Evolutionary conservation across 2,797 vertebrate genomes (phyloP).

Genomic region (Artibeus lituratus): DNA sequence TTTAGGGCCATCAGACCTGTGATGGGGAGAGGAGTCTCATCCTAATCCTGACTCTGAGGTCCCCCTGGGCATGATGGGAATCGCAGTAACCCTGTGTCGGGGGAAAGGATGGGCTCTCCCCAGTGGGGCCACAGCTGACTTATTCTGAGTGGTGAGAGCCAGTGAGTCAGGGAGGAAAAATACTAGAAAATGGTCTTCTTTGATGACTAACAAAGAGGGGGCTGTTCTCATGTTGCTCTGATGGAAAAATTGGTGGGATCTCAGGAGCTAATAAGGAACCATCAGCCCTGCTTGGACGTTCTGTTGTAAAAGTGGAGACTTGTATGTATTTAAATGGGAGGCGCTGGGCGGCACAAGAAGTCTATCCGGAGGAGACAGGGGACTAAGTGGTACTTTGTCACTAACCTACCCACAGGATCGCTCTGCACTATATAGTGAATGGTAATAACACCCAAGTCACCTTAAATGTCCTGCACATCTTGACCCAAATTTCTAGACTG

Average conservation of each 20-base stretch:
- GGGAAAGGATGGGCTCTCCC: constrained; percentile 26
- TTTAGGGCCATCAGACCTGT: constrained; percentile 51
- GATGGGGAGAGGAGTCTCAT: background rate
- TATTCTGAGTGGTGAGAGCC: background rate
- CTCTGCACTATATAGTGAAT: background rate
- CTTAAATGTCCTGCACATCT: background rate
- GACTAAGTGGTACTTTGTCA: constrained; percentile 45
- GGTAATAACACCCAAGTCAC: background rate
- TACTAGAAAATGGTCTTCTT: constrained; percentile 4
- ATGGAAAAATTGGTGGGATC: constrained; percentile 64
- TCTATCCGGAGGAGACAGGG: constrained; percentile 6
- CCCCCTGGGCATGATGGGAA: constrained; percentile 57
- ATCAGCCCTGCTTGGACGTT: background rate
- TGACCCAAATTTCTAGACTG: constrained; percentile 5
- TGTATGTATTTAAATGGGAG: constrained; percentile 62
- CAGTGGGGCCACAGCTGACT: background rate
- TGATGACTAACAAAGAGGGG: constrained; percentile 58
- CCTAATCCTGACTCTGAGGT: constrained; percentile 67
- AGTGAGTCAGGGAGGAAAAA: constrained; percentile 54
- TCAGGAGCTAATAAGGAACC: constrained; percentile 52
- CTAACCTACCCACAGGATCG: background rate
- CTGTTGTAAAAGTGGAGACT: background rate
- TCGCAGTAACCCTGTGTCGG: constrained; percentile 35
- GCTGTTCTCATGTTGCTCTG: constrained; percentile 20
- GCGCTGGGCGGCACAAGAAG: background rate